phyloP scores from a whole-genome alignment of 2,888 invertebrate species.

The Boloria selene region DNA sequence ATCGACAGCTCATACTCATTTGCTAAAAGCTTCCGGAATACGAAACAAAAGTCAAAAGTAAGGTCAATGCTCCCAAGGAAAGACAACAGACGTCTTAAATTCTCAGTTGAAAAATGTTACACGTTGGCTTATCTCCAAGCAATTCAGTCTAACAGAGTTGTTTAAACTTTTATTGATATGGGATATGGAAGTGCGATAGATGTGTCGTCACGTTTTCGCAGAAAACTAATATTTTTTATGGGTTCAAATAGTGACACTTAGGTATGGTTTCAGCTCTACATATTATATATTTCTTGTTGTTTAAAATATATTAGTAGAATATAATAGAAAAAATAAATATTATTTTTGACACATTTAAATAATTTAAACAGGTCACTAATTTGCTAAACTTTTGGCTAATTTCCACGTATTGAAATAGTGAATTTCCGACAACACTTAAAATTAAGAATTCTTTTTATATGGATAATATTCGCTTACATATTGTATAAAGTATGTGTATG shows the following conservation, averaged over 20 bases:
- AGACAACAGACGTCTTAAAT: conserved; percentile 36
- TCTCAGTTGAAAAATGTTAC: conserved; percentile 40
- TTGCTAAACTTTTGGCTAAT: background rate
- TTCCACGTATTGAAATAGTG: background rate
- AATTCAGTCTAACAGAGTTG: conserved; percentile 24
- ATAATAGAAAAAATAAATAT: background rate
- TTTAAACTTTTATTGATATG: conserved; percentile 40
- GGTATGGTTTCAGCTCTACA: no score
- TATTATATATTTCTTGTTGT: no score
- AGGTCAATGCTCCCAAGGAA: conserved; percentile 34
- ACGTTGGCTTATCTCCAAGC: conserved; percentile 40
- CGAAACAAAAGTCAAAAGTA: conserved; percentile 18
- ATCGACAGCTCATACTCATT: background rate
- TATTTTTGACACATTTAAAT: background rate
- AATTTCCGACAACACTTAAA: background rate
- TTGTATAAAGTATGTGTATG: no score
- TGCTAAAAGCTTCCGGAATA: conserved; percentile 14
- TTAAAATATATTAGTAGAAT: background rate
- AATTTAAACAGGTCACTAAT: background rate
- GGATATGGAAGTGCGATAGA: background rate
- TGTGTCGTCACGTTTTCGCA: background rate
- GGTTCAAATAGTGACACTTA: no score
- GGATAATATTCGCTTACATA: no score
- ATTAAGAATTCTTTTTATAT: no score
- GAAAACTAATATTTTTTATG: background rate